Evolutionary conservation across 2,113 vertebrate species (phyloP).

Genomic region (Apteryx owenii): DNA sequence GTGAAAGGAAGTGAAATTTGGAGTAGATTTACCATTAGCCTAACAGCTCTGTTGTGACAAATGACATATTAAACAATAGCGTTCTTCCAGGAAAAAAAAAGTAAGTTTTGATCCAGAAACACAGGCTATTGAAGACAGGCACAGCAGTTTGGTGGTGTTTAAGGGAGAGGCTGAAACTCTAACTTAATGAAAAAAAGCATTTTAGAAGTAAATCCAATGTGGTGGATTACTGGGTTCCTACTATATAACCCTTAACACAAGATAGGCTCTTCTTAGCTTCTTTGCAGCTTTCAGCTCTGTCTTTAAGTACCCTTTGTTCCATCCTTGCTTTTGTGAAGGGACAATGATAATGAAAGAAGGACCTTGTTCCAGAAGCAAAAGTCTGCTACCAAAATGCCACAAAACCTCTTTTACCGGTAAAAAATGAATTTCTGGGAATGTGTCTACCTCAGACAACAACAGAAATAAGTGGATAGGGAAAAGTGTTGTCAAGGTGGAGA

Average conservation of each 20-base stretch:
- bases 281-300: not conserved
- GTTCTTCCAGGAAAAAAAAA: not conserved
- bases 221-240: not conserved
- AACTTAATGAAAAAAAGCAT: not conserved
- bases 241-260: not conserved
- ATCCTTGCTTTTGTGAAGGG: not conserved
- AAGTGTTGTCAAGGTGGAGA: not conserved
- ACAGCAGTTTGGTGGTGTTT: not conserved
- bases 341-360: not conserved
- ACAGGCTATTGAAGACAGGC: not conserved
- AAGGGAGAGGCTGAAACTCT: not conserved
- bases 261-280: not conserved
- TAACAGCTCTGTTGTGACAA: not conserved
- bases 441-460: not conserved
- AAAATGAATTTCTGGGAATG: not conserved
- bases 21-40: not conserved
- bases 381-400: not conserved
- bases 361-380: not conserved
- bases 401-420: not conserved
- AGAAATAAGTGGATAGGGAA: not conserved
- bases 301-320: not conserved
- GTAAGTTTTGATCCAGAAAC: not conserved
- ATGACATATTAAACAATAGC: not conserved
- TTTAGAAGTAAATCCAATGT: not conserved
- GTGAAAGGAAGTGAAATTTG: conserved; percentile 57